Evolutionary conservation across 92 coral and sea anemone genomes (phyloP), one percentile per base, ranked within the genome.

Genomic region (Parazoanthus darwini): DNA sequence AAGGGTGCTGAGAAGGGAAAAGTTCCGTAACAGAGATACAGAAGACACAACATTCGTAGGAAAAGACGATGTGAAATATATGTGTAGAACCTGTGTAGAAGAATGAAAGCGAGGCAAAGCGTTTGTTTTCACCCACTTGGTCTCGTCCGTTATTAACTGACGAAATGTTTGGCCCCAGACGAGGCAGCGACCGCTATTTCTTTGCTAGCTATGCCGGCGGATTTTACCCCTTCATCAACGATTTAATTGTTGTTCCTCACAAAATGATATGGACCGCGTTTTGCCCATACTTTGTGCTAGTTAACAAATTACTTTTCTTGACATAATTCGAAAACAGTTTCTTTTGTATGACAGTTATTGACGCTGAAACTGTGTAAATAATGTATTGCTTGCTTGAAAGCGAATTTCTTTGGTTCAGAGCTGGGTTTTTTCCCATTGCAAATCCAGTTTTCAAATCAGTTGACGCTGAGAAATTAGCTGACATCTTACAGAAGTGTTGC

Each of bases 281-380:
- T 84, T 70, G 87, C 68, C 16, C 20, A 71, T 35, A 36, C 6
- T 36, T 18, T 65, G 70, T 46, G 23, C 43, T 16, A 67, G 8
- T 38, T 39, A 38, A 33, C 25, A 29, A 38, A 39, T 38, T 22
- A 2, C n/a, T 70, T 29, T 29, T 84, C 66, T 44, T 75, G 22
- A 15, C 37, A 25, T 22, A 23, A 33, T 71, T 25, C 59, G 26
- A n/a, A 35, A 48, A 43, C 26, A 46, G 75, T 70, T 71, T 82
- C 79, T 70, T 83, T 29, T 70, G 80, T 84, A 33, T 74, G 51
- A 23, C 58, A 70, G 51, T 72, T 46, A 71, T 36, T 68, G 42
- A 18, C 66, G 75, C 20, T 72, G 13, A n/a, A 8, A 37, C 54
- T 18, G 63, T 84, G 87, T 84, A 84, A 71, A 84, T 84, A 84